Evolutionary conservation across 2,888 invertebrate species (phyloP).

Genomic region (Hydrotaea diabolus): DNA sequence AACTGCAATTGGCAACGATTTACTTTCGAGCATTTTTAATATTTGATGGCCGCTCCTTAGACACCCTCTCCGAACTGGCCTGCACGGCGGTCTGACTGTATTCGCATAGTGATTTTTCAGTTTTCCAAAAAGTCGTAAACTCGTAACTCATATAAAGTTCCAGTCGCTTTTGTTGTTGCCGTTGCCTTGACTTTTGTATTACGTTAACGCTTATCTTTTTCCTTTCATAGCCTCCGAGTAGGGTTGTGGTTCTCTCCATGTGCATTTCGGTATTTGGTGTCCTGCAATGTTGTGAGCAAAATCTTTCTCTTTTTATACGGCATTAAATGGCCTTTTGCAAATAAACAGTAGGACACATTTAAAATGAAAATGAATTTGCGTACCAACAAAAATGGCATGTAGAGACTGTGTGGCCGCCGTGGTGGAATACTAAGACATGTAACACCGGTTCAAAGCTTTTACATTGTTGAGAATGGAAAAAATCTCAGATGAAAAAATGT

Average conservation of each 20-base stretch:
- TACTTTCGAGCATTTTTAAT: slow-evolving; percentile 51
- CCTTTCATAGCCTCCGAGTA: not conserved
- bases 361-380: not conserved
- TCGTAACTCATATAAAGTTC: slow-evolving; percentile 70
- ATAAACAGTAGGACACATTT: not conserved
- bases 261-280: not conserved
- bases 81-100: too few relatives aligned
- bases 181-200: slow-evolving; percentile 68
- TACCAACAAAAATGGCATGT: too few relatives aligned
- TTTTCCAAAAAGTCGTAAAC: slow-evolving; percentile 65
- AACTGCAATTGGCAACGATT: slow-evolving; percentile 64
- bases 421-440: too few relatives aligned
- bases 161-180: slow-evolving; percentile 50
- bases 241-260: not conserved
- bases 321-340: too few relatives aligned
- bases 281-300: too few relatives aligned
- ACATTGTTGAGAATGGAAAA: too few relatives aligned
- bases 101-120: not conserved
- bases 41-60: slow-evolving; percentile 60
- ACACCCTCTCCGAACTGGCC: not conserved
- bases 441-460: too few relatives aligned
- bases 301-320: too few relatives aligned
- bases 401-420: too few relatives aligned
- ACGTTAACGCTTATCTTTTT: slow-evolving; percentile 32
- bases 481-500: too few relatives aligned